A percentile compares a stretch with the other conserved stretches of the same genome.
Evolutionary conservation across 2,797 vertebrate genomes (phyloP).

Genomic region (Gambusia yucatana): DNA sequence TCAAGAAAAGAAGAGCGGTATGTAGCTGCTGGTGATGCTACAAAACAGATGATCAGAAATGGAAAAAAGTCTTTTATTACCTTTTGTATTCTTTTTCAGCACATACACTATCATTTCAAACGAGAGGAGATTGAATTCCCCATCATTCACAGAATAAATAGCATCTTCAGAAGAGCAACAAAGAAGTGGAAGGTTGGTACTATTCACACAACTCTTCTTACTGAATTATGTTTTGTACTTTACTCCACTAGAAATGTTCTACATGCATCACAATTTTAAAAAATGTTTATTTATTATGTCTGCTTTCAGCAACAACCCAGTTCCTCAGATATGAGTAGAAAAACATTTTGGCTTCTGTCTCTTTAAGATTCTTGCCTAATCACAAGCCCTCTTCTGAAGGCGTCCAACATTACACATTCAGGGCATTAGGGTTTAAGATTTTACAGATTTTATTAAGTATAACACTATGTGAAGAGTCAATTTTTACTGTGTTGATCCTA

Average conservation of each 20-base stretch:
- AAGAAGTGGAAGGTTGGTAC: constrained; percentile 97
- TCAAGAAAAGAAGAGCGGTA: constrained; percentile 92
- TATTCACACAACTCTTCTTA: background rate
- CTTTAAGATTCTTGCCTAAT: background rate
- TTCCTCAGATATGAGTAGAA: background rate
- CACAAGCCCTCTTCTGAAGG: background rate
- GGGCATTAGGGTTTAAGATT: background rate
- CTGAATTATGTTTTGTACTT: background rate
- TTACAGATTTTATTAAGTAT: background rate
- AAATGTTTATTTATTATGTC: background rate
- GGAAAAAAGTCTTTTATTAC: background rate
- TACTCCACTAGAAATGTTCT: background rate
- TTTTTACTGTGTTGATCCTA: background rate
- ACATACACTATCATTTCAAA: constrained; percentile 91
- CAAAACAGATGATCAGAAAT: background rate
- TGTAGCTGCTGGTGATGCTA: constrained; percentile 62
- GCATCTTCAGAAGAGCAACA: constrained; percentile 88
- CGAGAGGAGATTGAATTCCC: constrained; percentile 92
- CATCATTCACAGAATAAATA: constrained; percentile 87
- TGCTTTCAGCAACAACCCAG: background rate
- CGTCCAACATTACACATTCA: background rate
- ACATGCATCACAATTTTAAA: background rate
- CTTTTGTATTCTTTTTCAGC: constrained; percentile 70
- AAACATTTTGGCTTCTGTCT: background rate
- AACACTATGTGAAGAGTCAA: background rate